Evolutionary conservation across 2,113 vertebrate species (phyloP).

Genomic region (Saccopteryx bilineata): DNA sequence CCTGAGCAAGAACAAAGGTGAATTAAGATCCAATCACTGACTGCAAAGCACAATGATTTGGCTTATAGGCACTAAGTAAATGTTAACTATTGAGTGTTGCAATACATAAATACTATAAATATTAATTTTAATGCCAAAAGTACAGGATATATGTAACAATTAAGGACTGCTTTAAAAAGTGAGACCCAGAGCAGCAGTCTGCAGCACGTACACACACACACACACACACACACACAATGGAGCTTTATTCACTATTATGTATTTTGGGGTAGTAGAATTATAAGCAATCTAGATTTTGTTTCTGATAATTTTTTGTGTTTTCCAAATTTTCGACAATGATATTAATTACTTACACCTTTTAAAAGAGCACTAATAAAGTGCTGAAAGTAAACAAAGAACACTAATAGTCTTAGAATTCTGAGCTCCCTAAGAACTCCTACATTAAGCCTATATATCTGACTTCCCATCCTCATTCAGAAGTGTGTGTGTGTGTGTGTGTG

Average conservation of each 20-base stretch:
- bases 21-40: constrained; percentile 9
- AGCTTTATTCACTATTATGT: not conserved
- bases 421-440: not conserved
- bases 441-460: not conserved
- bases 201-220: not conserved
- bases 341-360: not conserved
- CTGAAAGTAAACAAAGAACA: constrained; percentile 45
- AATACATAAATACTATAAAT: not conserved
- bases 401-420: not conserved
- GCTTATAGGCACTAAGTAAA: not conserved
- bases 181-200: not conserved
- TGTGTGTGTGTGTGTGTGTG: too few species aligned
- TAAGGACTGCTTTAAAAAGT: not conserved
- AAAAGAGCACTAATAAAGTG: constrained; percentile 7
- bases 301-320: not conserved
- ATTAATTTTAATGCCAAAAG: constrained; percentile 25
- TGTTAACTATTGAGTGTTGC: not conserved
- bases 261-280: not conserved
- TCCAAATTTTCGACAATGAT: constrained; percentile 10
- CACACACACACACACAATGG: not conserved
- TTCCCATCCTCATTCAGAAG: not conserved
- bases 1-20: not conserved
- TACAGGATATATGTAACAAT: not conserved
- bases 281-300: not conserved
- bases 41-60: not conserved